A percentile compares a stretch with the other conserved stretches of the same genome.
Conservation (phyloP, 2,888 invertebrate species). For the Coleophora deauratella region DNA sequence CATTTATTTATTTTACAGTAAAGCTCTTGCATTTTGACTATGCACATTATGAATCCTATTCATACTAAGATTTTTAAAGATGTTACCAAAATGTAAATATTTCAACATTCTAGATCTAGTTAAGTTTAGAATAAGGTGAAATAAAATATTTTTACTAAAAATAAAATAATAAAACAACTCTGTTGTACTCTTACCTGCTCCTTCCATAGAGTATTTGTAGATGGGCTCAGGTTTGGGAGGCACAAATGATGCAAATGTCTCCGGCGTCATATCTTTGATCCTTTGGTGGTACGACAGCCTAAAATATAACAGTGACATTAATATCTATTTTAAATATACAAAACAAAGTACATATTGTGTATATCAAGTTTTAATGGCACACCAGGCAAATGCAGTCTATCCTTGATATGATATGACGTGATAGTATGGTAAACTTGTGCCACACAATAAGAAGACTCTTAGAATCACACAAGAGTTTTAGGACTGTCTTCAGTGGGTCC, state of each 20-base stretch:
- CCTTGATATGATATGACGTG: too few species aligned
- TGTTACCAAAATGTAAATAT: slow-evolving; percentile 59
- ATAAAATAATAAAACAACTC: slow-evolving; percentile 25
- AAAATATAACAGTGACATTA: too few species aligned
- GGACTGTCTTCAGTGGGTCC: too few species aligned
- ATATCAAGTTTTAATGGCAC: not conserved
- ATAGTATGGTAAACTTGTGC: too few species aligned
- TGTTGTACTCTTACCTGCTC: slow-evolving; percentile 81
- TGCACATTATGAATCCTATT: slow-evolving; percentile 6
- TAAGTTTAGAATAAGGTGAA: slow-evolving; percentile 51
- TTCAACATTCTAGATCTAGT: slow-evolving; percentile 30
- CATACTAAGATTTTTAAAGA: slow-evolving; percentile 14
- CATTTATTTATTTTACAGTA: slow-evolving; percentile 46
- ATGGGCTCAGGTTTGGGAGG: slow-evolving; percentile 89
- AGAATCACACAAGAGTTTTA: too few species aligned
- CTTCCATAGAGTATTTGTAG: slow-evolving; percentile 93
- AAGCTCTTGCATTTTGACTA: not conserved
- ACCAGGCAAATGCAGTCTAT: too few species aligned
- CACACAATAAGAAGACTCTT: too few species aligned
- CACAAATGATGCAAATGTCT: slow-evolving; percentile 86
- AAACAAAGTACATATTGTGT: not conserved
- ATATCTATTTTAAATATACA: slow-evolving; percentile 4
- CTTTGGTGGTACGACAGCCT: slow-evolving; percentile 96
- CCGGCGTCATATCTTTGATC: slow-evolving; percentile 93
- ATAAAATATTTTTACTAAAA: slow-evolving; percentile 39